Evolutionary conservation across 2,888 invertebrate species (phyloP), one percentile per base, ranked within the genome.

Genomic region (Dendrolimus houi): DNA sequence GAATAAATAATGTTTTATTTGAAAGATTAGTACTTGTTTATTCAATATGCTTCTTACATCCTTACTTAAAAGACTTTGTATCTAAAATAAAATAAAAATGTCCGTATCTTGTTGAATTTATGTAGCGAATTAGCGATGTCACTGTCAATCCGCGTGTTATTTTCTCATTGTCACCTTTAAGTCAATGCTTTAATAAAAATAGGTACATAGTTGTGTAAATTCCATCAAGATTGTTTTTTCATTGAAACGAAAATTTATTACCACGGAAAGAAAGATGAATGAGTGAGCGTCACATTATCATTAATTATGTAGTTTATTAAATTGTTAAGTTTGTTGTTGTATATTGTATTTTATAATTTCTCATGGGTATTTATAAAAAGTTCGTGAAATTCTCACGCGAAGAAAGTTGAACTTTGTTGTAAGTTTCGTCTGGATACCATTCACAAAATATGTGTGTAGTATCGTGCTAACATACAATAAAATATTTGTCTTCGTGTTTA

Each of bases 291-390:
- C 63, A 70, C 69, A 65, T 65, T 63, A 68, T 72, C 75, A 79
- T 82, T 83, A 79, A 79, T 77, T 82, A 83, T 79, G 81, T 81
- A 83, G 79, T 82, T 84, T 79, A 83, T 74, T 79, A 82, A 78
- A 80, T 72, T 47, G 8, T 47, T 7, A 47, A 47, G 47, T 47
- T 9, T 47, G 67, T 72, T 69, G 67, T 69, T 68, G 63, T 66
- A 81, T 70, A 87, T 88, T 89, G 88, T 88, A 10, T 47, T 8
- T 47, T 47, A 47, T 47, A 47, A 47, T 10, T 47, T 84, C 68
- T 66, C 63, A 59, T 55, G 61, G 78, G 74, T 75, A 79, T 81
- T 77, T 71, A 71, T 81, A 83, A 84, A 83, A 85, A 83, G 75
- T 77, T 63, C 69, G 61, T 62, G 58, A 60, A 64, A 68, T 79